phyloP scores from a whole-genome alignment of 2,888 invertebrate genomes.

The Agonopterix arenella region DNA sequence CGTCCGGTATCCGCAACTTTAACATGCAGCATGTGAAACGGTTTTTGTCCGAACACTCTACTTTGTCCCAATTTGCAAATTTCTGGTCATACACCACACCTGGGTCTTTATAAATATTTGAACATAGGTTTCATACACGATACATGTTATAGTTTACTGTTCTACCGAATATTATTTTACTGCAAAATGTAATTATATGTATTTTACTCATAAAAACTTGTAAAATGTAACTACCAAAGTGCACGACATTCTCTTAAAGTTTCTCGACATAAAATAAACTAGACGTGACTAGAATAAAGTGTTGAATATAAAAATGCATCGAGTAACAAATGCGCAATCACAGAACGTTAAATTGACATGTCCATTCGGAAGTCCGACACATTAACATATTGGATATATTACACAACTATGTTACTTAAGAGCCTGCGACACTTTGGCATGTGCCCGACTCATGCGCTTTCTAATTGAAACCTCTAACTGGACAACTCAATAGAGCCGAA shows the following conservation, averaged over 20 bases:
- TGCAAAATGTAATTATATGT: too few species aligned
- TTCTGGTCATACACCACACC: conserved; percentile 21
- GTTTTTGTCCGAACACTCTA: conserved; percentile 31
- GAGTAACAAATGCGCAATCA: conserved; percentile 4
- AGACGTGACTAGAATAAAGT: conserved; percentile 1
- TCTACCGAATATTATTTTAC: too few species aligned
- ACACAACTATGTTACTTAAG: conserved; percentile 55
- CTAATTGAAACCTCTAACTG: conserved; percentile 36
- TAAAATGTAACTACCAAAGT: too few species aligned
- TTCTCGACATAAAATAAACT: neutral
- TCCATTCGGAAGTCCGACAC: conserved; percentile 64
- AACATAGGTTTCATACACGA: too few species aligned
- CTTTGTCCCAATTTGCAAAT: conserved; percentile 53
- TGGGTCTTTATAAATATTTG: neutral
- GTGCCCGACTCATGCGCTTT: conserved; percentile 51
- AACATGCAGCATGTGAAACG: conserved; percentile 12
- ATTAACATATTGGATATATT: conserved; percentile 59
- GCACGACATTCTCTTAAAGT: too few species aligned
- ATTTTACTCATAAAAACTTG: too few species aligned
- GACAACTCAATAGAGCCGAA: conserved; percentile 19
- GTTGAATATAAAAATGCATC: conserved; percentile 1
- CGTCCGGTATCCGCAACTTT: neutral
- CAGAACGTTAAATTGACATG: conserved; percentile 32
- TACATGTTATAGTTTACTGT: too few species aligned
- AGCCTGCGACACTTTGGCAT: conserved; percentile 48